Conservation (phyloP, 1,140 invertebrate species). For the Drosophila arizonae region DNA sequence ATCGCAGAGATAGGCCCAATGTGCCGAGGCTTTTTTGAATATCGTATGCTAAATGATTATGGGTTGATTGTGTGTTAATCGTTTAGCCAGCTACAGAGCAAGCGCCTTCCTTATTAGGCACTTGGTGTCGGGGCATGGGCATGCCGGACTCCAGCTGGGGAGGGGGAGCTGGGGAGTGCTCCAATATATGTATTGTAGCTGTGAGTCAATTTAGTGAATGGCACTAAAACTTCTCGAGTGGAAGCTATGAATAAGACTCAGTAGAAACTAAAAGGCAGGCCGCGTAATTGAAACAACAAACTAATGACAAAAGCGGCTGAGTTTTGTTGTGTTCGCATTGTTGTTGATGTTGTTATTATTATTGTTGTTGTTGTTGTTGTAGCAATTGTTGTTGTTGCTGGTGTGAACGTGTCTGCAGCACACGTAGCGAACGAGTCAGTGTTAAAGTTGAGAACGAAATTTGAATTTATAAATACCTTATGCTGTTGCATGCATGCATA, state of each 20-base stretch:
- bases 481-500: slow-evolving; percentile 21
- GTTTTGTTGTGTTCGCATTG: background rate
- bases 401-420: slow-evolving; percentile 41
- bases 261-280: background rate
- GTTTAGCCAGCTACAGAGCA: background rate
- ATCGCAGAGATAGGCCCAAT: background rate
- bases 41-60: background rate
- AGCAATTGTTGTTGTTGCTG: slow-evolving; percentile 17
- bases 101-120: background rate
- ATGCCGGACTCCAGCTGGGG: no score
- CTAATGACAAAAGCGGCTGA: slow-evolving; percentile 30
- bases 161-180: background rate
- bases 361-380: background rate
- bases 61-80: background rate
- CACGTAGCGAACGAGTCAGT: slow-evolving; percentile 13
- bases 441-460: slow-evolving; percentile 29
- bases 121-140: no score
- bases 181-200: slow-evolving; percentile 5
- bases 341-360: background rate
- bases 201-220: slow-evolving; percentile 46
- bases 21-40: background rate
- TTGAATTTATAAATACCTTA: slow-evolving; percentile 53
- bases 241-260: slow-evolving; percentile 10
- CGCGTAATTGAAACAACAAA: slow-evolving; percentile 32
- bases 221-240: slow-evolving; percentile 10